Evolutionary conservation across 1,140 invertebrate species (phyloP), one percentile per base, ranked within the genome.

Genomic region (Nylanderia fulva): DNA sequence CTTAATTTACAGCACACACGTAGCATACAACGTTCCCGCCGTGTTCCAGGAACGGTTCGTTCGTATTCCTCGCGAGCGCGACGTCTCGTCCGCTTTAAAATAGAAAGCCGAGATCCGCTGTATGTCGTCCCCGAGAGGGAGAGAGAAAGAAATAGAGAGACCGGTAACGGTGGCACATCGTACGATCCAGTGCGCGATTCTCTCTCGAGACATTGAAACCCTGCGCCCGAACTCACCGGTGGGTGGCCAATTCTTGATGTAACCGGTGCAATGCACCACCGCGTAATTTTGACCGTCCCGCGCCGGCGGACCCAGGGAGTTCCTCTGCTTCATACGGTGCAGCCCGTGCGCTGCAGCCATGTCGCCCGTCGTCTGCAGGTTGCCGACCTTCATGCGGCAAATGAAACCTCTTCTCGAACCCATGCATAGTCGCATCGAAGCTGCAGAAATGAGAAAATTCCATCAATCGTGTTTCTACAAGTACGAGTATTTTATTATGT

Each of bases 161-260:
- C 18, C 74, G 74, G 15, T 61, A 36, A 36, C 39, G n/a, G 63
- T 68, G 8, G 61, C 24, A 29, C n/a, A 42, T 45, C 79, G 79
- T 80, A 77, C 61, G 74, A 33, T 56, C 24, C 58, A 29, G 15
- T 27, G 36, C 3, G 33, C 75, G 45, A 18, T 58, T 56, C 13
- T 79, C n/a, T n/a, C 36, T 74, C 24, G 86, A 90, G 91, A 86
- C 69, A 88, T 88, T 77, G 85, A 71, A 83, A 87, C 39, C 85
- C 21, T 33, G 61, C 83, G 86, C 1, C 61, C 60, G 90, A 93
- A 94, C 94, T 95, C 95, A 97, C 98, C 98, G 91, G 98, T 97
- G 18, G 99, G 99, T 39, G 99, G 99, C 98, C 99, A 99, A 95
- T 99, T 99, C 95, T 99, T 99, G 56, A 99, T 99, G 93, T 99